Percentiles rank a stretch among this genome's conserved stretches.
These are phyloP conservation scores for Netelia fuscicornis DNA, from an alignment of 2,888 invertebrate genomes.

Conservation along the genomic window DNA sequence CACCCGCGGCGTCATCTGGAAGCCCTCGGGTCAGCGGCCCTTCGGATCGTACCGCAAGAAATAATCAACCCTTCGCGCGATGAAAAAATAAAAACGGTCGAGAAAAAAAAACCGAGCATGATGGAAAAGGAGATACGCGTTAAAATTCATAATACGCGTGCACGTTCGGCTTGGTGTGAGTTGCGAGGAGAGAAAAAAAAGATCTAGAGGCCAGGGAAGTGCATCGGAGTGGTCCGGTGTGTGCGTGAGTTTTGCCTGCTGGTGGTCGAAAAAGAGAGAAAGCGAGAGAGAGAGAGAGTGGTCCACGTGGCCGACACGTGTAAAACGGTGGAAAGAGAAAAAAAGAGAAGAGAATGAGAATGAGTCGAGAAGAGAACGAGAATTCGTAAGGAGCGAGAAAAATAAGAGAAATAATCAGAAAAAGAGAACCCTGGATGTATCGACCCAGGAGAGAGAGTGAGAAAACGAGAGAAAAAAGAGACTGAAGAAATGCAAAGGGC, in stretches of 20 bases:
- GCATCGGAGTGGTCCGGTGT: conserved; percentile 38
- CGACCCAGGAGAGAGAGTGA: too few relatives aligned
- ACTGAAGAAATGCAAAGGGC: conserved; percentile 26
- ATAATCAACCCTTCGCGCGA: conserved; percentile 47
- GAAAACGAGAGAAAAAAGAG: conserved; percentile 26
- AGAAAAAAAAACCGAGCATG: conserved; percentile 21
- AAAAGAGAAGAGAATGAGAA: conserved; percentile 35
- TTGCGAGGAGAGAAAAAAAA: not conserved
- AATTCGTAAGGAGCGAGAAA: conserved; percentile 22
- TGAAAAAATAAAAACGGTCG: conserved; percentile 1
- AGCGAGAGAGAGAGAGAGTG: conserved; percentile 50
- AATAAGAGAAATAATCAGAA: conserved; percentile 44
- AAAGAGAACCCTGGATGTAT: conserved; percentile 38
- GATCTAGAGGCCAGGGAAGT: conserved; percentile 27
- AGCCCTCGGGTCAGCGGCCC: conserved; percentile 51
- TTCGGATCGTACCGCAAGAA: conserved; percentile 32
- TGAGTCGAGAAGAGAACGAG: conserved; percentile 23
- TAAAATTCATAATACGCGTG: conserved; percentile 45
- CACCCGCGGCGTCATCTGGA: conserved; percentile 18
- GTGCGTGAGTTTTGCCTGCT: conserved; percentile 40
- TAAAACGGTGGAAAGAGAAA: conserved; percentile 37
- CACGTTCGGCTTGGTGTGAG: not conserved
- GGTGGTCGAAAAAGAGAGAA: conserved; percentile 45
- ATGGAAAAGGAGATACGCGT: conserved; percentile 29
- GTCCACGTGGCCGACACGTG: conserved; percentile 77